Evolutionary conservation across 2,113 vertebrate genomes (phyloP).

Genomic region (Speoplatyrhinus poulsoni): DNA sequence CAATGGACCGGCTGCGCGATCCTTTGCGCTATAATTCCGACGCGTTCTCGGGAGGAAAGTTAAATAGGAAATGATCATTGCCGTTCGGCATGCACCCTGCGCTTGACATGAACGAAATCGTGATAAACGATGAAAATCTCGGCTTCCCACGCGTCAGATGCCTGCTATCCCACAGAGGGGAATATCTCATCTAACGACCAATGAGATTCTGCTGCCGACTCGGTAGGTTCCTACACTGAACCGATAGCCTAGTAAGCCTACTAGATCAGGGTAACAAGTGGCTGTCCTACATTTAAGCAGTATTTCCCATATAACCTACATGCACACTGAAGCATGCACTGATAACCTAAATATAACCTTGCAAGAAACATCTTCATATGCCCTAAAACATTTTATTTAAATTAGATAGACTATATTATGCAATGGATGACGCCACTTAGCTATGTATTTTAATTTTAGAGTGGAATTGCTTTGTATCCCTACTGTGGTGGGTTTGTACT

Average conservation of each 20-base stretch:
- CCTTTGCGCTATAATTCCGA: slow-evolving; percentile 1
- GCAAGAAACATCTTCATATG: too few species aligned
- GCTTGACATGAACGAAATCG: not conserved
- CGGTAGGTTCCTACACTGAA: not conserved
- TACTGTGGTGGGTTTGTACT: too few species aligned
- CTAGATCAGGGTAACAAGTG: not conserved
- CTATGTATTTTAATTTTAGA: too few species aligned
- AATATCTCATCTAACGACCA: slow-evolving; percentile 11
- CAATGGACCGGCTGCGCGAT: slow-evolving; percentile 7
- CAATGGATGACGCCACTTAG: too few species aligned
- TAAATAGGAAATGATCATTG: not conserved
- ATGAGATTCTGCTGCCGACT: not conserved
- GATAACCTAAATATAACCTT: too few species aligned
- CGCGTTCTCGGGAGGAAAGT: slow-evolving; percentile 33
- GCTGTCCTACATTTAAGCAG: not conserved
- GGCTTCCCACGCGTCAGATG: slow-evolving; percentile 17
- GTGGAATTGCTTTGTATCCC: too few species aligned
- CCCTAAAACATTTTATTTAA: too few species aligned
- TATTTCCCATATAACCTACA: too few species aligned
- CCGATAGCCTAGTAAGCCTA: not conserved
- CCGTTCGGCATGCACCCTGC: not conserved
- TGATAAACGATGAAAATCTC: slow-evolving; percentile 1
- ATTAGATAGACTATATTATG: too few species aligned
- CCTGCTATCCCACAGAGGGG: slow-evolving; percentile 25
- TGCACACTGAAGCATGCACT: too few species aligned